Evolutionary conservation across 2,888 invertebrate genomes (phyloP), one percentile per base, ranked within the genome.

Genomic region (Eilema griseolum): DNA sequence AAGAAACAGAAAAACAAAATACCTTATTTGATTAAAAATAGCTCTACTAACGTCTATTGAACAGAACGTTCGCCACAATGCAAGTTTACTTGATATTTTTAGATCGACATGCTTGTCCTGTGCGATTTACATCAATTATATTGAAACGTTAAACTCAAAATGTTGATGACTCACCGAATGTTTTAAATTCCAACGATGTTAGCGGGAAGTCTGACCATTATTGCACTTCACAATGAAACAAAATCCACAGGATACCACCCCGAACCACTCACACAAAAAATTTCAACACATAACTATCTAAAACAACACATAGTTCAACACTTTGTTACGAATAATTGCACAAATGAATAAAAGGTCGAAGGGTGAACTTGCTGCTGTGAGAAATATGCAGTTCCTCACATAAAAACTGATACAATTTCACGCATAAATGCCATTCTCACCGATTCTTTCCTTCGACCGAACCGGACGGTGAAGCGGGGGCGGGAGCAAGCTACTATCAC

Each of bases 131-230:
- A 74, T 69, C 69, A 66, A 16, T 70, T 67, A 74, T 64, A 79
- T 69, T 52, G 76, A 72, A 33, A 82, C 83, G 86, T 85, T 87
- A 86, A 72, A 85, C 86, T 85, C 83, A 86, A 91, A 91, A 89
- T 81, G 86, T 78, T 84, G 92, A 91, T 95, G 95, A 95, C 95
- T 95, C 95, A 95, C 95, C 94, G 86, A 92, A 92, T 94, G 88
- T 90, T 94, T 94, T 93, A 94, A 94, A 95, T 94, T 94, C 92
- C 93, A 92, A 93, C 89, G 90, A 91, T 87, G 90, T 90, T 88
- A 93, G 92, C 91, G 92, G 93, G 92, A 92, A 92, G 86, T 88
- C 86, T 86, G 88, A 89, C 88, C 95, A 95, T 94, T 92, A 93
- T 92, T 91, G 89, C 90, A 89, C 86, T 81, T 81, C 89, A 91